Evolutionary conservation across 2,888 invertebrate species (phyloP).

Genomic region (Luperina nickerlii): DNA sequence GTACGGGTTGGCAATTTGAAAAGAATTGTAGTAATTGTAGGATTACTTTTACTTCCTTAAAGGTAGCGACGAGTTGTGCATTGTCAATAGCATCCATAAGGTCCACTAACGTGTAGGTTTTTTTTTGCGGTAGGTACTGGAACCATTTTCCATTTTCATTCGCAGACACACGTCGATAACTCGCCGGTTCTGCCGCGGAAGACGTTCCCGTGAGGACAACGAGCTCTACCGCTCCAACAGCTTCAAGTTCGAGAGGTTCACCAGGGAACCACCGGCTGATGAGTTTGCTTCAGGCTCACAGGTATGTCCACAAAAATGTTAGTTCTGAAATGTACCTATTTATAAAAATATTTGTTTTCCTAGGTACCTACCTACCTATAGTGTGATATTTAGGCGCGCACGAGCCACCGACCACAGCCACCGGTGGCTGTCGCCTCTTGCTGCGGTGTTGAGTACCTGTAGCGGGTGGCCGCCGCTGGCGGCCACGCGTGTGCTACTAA

Average conservation of each 20-base stretch:
- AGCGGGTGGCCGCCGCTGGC: too few relatives aligned
- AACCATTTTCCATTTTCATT: background rate
- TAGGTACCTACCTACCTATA: background rate
- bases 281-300: constrained; percentile 93
- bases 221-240: constrained; percentile 96
- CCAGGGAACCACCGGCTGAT: constrained; percentile 92
- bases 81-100: background rate
- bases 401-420: too few relatives aligned
- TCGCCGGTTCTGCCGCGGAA: constrained; percentile 93
- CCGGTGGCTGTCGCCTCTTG: too few relatives aligned
- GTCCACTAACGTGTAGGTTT: background rate
- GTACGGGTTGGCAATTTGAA: background rate
- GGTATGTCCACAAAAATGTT: constrained; percentile 86
- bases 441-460: too few relatives aligned
- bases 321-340: background rate
- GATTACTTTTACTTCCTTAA: background rate
- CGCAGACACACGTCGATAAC: constrained; percentile 90
- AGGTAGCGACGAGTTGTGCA: background rate
- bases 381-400: too few relatives aligned
- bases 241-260: constrained; percentile 96
- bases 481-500: too few relatives aligned
- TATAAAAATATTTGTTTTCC: background rate
- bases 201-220: constrained; percentile 93
- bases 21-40: background rate
- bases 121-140: background rate